Evolutionary conservation across 1,140 invertebrate genomes (phyloP).

Genomic region (Aphis gossypii): DNA sequence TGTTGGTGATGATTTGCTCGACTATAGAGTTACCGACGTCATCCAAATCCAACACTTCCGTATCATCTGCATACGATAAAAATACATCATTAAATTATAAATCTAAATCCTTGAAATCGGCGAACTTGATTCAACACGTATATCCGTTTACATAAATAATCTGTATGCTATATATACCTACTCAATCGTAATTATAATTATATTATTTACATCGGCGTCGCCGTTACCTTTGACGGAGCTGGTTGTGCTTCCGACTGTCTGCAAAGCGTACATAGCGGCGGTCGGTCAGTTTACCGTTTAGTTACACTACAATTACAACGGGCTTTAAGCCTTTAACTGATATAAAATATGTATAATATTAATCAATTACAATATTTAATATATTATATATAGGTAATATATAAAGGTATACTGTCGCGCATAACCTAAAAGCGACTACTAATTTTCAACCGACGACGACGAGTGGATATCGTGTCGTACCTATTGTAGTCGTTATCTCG

Average conservation of each 20-base stretch:
- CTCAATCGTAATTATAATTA: not conserved
- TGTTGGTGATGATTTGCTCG: conserved; percentile 37
- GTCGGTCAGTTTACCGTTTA: not conserved
- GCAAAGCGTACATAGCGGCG: conserved; percentile 37
- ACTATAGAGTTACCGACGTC: conserved; percentile 16
- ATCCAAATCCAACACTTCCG: conserved; percentile 39
- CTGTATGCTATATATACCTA: not conserved
- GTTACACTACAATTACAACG: not conserved
- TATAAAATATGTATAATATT: not conserved
- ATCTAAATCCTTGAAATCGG: not conserved
- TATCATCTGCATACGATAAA: conserved; percentile 9
- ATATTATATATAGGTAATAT: not conserved
- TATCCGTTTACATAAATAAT: not conserved
- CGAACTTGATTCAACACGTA: not conserved
- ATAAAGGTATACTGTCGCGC: not conserved
- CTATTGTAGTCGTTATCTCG: not conserved
- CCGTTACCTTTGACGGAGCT: conserved; percentile 49
- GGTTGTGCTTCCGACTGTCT: conserved; percentile 48
- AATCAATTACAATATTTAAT: not conserved
- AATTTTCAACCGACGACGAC: not conserved
- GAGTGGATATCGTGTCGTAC: not conserved
- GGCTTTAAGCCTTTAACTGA: not conserved
- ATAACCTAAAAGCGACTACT: not conserved
- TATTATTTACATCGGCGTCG: not conserved
- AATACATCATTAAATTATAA: not conserved